Base-by-base conservation (phyloP, 1,140 invertebrate genomes). In the Sarcophaga peregrina region DNA sequence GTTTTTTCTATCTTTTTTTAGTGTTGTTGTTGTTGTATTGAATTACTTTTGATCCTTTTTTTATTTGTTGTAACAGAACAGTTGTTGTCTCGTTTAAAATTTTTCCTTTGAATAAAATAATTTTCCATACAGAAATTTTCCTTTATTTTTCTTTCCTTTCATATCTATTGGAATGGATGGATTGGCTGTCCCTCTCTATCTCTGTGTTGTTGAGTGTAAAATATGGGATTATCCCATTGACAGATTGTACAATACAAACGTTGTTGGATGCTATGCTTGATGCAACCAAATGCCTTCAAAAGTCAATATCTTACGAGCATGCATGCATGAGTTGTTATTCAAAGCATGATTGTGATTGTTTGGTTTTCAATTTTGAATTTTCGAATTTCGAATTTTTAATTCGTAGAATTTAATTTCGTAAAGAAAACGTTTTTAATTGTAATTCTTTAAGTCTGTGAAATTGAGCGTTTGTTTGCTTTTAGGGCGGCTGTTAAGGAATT, bases 171-270 rank as follows among this genome's bases (percentile, higher is more conserved):
- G 74, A 45, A 46, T 76, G 45, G 47, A n/a, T n/a, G n/a, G 25
- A 37, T n/a, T 37, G 25, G 25, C 25, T 37, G 1, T 37, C 4
- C 25, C 25, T 37, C 1, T 37, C 4, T 48, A 13, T 17, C 25
- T 20, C 20, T 15, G 20, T 50, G 17, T 13, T 45, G 13, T 74
- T 13, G 15, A 74, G 37, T 78, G 48, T 50, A 78, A 78, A 48
- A 78, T 50, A 47, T 78, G 75, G 75, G 75, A 78, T 78, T 52
- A 50, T 78, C 75, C 75, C 50, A 78, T 78, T 78, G 75, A 78
- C 75, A 78, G 50, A 78, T 78, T 78, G 25, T 37, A 37, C 25
- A 37, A 37, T 37, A 37, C 25, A 37, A 37, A 37, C 25, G 25
- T 37, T 37, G 25, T 37, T 37, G 25, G 25, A 78, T 78, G 75